phyloP scores from a whole-genome alignment of 2,888 invertebrate genomes.

The Sminthurides aquaticus region DNA sequence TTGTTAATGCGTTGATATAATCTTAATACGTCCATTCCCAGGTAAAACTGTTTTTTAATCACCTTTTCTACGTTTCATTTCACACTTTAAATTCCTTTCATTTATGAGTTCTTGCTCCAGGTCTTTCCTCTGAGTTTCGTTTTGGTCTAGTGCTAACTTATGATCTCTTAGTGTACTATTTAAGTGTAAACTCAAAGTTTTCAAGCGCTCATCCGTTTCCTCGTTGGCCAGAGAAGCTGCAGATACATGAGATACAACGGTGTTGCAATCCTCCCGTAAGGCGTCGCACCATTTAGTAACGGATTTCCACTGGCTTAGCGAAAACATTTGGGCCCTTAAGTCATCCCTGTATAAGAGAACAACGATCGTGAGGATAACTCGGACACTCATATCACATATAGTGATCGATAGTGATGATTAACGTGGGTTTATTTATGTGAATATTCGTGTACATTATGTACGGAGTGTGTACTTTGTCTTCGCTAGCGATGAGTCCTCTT shows the following conservation, averaged over 20 bases:
- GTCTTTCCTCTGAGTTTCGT: slow-evolving; percentile 12
- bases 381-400: no score
- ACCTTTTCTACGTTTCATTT: slow-evolving; percentile 19
- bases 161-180: slow-evolving; percentile 14
- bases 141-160: slow-evolving; percentile 16
- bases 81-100: slow-evolving; percentile 13
- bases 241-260: slow-evolving; percentile 8
- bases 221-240: background rate
- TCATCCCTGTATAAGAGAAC: no score
- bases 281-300: slow-evolving; percentile 22
- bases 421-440: no score
- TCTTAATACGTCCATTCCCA: no score
- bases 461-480: slow-evolving; percentile 16
- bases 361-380: no score
- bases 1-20: no score
- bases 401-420: no score
- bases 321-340: slow-evolving; percentile 18
- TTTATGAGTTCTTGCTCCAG: slow-evolving; percentile 11
- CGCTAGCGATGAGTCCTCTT: slow-evolving; percentile 17
- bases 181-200: slow-evolving; percentile 8
- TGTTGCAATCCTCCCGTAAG: slow-evolving; percentile 13
- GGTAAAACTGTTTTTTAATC: no score
- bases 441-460: slow-evolving; percentile 2
- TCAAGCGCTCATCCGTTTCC: slow-evolving; percentile 13
- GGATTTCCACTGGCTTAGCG: slow-evolving; percentile 19